These are phyloP conservation scores for Noctua fimbriata DNA, from an alignment of 2,888 invertebrate genomes.

Conservation along the genomic window DNA sequence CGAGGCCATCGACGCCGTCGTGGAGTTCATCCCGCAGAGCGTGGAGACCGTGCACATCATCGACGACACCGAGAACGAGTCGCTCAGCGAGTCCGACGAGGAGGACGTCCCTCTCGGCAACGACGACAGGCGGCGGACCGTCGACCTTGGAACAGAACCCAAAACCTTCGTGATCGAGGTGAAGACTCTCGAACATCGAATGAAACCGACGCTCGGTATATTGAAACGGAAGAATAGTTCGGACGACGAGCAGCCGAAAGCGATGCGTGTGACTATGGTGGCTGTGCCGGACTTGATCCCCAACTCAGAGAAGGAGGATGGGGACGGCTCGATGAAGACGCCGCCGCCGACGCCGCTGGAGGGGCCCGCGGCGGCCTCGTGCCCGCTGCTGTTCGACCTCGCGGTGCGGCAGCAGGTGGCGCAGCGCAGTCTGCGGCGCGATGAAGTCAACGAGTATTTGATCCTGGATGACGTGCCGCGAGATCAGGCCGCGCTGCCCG, in stretches of 20 bases:
- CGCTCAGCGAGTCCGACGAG: slow-evolving; percentile 67
- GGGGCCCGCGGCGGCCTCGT: slow-evolving; percentile 57
- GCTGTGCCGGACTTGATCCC: slow-evolving; percentile 77
- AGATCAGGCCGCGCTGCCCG: slow-evolving; percentile 80
- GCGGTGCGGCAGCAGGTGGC: slow-evolving; percentile 52
- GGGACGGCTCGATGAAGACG: slow-evolving; percentile 65
- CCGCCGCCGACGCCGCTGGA: slow-evolving; percentile 72
- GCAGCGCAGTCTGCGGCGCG: slow-evolving; percentile 68
- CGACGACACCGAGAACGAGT: slow-evolving; percentile 88
- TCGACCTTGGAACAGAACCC: slow-evolving; percentile 80
- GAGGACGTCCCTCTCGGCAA: slow-evolving; percentile 67
- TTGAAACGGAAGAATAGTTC: slow-evolving; percentile 73
- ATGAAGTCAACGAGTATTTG: slow-evolving; percentile 78
- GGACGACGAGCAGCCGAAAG: slow-evolving; percentile 71
- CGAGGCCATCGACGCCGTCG: slow-evolving; percentile 88
- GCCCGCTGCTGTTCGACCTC: slow-evolving; percentile 71
- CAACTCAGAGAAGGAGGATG: slow-evolving; percentile 59
- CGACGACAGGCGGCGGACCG: slow-evolving; percentile 64
- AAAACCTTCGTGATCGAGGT: slow-evolving; percentile 85
- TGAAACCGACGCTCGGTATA: slow-evolving; percentile 83
- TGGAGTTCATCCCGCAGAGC: slow-evolving; percentile 88
- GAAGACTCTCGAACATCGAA: slow-evolving; percentile 81
- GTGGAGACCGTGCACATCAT: slow-evolving; percentile 90
- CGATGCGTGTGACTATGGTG: slow-evolving; percentile 69
- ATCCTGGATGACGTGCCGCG: slow-evolving; percentile 81